These are phyloP conservation scores for Drosophila infuscata DNA, from an alignment of 2,888 invertebrate genomes.

Conservation along the genomic window DNA sequence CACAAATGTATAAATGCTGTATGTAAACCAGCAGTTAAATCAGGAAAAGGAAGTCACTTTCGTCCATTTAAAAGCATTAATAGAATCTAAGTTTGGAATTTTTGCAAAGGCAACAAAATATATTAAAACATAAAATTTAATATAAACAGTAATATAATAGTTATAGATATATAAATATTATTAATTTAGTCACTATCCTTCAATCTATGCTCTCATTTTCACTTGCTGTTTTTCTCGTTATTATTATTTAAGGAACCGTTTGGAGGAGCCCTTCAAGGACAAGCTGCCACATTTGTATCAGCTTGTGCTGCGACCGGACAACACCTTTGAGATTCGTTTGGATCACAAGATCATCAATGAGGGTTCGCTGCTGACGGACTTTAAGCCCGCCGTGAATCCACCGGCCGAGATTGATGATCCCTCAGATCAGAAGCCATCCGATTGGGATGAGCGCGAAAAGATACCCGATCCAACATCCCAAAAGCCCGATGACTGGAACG, in stretches of 20 bases:
- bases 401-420: slow-evolving; percentile 97
- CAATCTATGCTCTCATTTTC: slow-evolving; percentile 5
- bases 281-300: slow-evolving; percentile 96
- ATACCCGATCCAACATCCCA: slow-evolving; percentile 94
- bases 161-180: background rate
- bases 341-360: slow-evolving; percentile 94
- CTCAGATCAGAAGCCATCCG: slow-evolving; percentile 92
- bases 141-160: background rate
- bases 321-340: slow-evolving; percentile 91
- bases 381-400: slow-evolving; percentile 97
- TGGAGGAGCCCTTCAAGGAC: slow-evolving; percentile 96
- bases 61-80: too few species aligned
- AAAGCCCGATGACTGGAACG: slow-evolving; percentile 99
- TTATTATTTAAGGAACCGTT: slow-evolving; percentile 87
- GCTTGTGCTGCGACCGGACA: slow-evolving; percentile 91
- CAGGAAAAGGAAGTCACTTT: background rate
- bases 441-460: slow-evolving; percentile 98
- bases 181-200: background rate
- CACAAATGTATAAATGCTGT: background rate
- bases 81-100: too few species aligned
- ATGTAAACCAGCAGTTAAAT: background rate
- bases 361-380: slow-evolving; percentile 95
- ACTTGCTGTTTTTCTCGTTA: background rate
- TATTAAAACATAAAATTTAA: too few species aligned
- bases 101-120: too few species aligned